Percentiles rank a stretch among this genome's conserved stretches.
Evolutionary conservation across 2,797 vertebrate genomes (phyloP).

Genomic region (Darevskia nairensis): DNA sequence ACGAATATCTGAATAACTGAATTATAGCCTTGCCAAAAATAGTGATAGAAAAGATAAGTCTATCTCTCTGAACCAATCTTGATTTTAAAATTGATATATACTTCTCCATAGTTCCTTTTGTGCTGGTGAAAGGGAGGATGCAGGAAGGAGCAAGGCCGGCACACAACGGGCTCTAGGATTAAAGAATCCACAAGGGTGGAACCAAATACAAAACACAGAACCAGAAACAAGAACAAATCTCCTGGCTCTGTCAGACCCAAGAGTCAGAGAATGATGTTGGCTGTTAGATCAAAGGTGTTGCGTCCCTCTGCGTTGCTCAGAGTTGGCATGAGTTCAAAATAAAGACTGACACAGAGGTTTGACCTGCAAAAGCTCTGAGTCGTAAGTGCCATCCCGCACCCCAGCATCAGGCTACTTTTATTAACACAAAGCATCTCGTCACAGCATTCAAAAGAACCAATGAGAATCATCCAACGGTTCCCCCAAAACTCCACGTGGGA

Average conservation of each 20-base stretch:
- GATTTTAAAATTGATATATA: slow-evolving; percentile 11
- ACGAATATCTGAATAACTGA: not conserved
- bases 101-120: not conserved
- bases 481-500: too few species aligned
- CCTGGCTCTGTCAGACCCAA: not conserved
- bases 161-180: not conserved
- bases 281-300: not conserved
- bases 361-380: too few species aligned
- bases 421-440: too few species aligned
- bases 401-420: too few species aligned
- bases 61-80: not conserved
- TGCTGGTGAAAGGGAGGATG: not conserved
- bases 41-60: not conserved
- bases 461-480: too few species aligned
- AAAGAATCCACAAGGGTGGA: not conserved
- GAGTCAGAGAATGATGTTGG: not conserved
- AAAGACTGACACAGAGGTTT: too few species aligned
- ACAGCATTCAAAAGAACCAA: too few species aligned
- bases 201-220: slow-evolving; percentile 5
- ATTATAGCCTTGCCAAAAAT: slow-evolving; percentile 15
- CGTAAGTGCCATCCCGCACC: too few species aligned
- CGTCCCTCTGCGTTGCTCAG: too few species aligned
- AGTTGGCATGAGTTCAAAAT: too few species aligned
- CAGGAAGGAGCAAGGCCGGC: not conserved
- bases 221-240: rapidly evolving